Evolutionary conservation across 35 echinoderm and acorn worm species (phyloP), one percentile per base, ranked within the genome.

Genomic region (Hemicentrotus pulcherrimus): DNA sequence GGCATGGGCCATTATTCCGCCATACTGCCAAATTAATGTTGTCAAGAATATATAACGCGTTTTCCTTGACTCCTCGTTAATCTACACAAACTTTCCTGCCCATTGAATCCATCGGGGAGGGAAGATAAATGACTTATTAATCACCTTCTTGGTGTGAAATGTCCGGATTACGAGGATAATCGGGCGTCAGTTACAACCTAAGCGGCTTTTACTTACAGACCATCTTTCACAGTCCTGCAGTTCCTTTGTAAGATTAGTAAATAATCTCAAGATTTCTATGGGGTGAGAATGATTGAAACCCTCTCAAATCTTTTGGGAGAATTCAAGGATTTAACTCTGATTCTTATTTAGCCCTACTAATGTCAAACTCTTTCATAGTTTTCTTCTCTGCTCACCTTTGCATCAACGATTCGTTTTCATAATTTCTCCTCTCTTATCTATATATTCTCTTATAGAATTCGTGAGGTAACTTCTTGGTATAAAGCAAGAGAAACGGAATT

Each of bases 91-190:
- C 65, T n/a, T 28, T 78, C 65, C 28, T 78, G 22, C 65, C 65
- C 28, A 78, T 78, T 78, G 65, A 78, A 78, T 78, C 4, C 28
- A 78, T 78, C 65, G 22, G 65, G 18, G 18, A n/a, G 19, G 65
- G 65, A 78, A 78, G 65, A 78, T 78, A 78, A n/a, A 78, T 78
- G n/a, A 78, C 65, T n/a, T n/a, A 5, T 78, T 78, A 78, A 78
- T 78, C 65, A 28, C 15, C 19, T 78, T 78, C 65, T 78, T 78
- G 65, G 65, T 78, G 65, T 78, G 65, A 78, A 78, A 78, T 78
- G 65, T 78, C 65, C n/a, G 65, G 65, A 78, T 78, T 78, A 22
- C 6, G 65, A 15, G 65, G 65, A 7, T 78, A 78, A 78, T 78
- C 65, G 65, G 22, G 65, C 65, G 65, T 78, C 65, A 28, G 65